Base-by-base conservation (phyloP, 1,140 invertebrate species). In the Brachionus rotundiformis region DNA sequence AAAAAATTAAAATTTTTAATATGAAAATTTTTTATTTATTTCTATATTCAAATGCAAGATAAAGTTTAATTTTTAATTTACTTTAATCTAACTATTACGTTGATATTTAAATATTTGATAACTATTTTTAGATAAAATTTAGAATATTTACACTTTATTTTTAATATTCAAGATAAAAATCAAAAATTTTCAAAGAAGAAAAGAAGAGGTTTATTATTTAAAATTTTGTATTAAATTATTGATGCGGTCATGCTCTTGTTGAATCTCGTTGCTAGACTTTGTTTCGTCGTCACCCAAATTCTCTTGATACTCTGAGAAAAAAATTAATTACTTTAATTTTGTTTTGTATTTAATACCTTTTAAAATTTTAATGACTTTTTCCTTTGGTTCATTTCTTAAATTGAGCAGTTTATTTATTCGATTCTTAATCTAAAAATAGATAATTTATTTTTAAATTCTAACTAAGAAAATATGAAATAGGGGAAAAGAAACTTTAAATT, bases 181-280 rank as follows among this genome's bases (percentile, higher is more conserved):
- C 10, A 73, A 73, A 73, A 73, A 11, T 11, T 44, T 23, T 73
- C 19, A 29, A 10, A 44, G n/a, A n/a, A 8, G 4, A 44, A 73
- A 44, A 41, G 44, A 71, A 39, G 7, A 23, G 61, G 3, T 36
- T 33, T 65, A 3, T 36, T 10, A 49, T 44, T 63, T 33, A 63
- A 79, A 79, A 23, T 61, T 79, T 79, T 59, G n/a, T 36, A 79
- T 79, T 19, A 79, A 41, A 19, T 79, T 41, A n/a, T 79, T 39
- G 13, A 79, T 63, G 31, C 76, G 44, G 31, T 79, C 31, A 19
- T 31, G 11, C 31, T 79, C 76, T 73, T 73, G 76, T 16, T 79
- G 76, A 19, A 54, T 54, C 10, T 79, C 76, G 16, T n/a, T 39
- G n/a, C 25, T 79, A 1, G 79, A 41, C 59, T 54, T 81, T 10